Base-by-base conservation (phyloP, 1,140 invertebrate genomes). In the Pseudomyrmex gracilis region DNA sequence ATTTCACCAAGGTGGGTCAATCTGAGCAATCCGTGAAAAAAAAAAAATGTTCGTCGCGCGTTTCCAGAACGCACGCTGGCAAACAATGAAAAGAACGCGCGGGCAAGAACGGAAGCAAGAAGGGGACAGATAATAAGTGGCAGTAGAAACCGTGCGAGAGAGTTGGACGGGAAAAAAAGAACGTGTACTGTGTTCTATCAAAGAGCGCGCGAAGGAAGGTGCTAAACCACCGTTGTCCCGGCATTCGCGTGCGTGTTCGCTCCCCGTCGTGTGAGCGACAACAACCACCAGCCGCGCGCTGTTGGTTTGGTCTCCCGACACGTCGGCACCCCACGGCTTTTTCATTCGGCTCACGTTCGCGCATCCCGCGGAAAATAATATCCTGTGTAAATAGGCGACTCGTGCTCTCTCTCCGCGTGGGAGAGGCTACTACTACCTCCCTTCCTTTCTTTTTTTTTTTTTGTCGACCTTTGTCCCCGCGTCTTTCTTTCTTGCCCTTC, bases 341-440 rank as follows among this genome's bases (percentile, higher is more conserved):
- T 51, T 84, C 61, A 84, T 84, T 82, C 83, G 47, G 9, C 9
- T 17, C 83, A 84, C 83, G 83, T 84, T 9, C 74, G 63, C 66
- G 53, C 73, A 70, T 63, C 55, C 34, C 66, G 60, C 70, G 64
- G 55, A 84, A 84, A 84, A 84, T 84, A 84, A 84, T 84, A 84
- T 84, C 76, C 76, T 80, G 83, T 82, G 76, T 82, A 84, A 84
- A 84, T 84, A 76, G 83, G 34, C 24, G 57, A 43, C 45, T 71
- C 49, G 47, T 71, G 22, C 22, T 58, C 57, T 15, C 34, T 43
- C 15, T 9, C 47, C 58, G 5, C 5, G 43, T 17, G 22, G 47
- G 55, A 24, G n/a, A n/a, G 34, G 34, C 34, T 34, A 34, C 34
- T 34, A 34, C 5, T 34, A 34, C 5, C 7, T 43, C 15, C 47